Evolutionary conservation across 2,888 invertebrate species (phyloP).

Genomic region (Xylota sylvarum): DNA sequence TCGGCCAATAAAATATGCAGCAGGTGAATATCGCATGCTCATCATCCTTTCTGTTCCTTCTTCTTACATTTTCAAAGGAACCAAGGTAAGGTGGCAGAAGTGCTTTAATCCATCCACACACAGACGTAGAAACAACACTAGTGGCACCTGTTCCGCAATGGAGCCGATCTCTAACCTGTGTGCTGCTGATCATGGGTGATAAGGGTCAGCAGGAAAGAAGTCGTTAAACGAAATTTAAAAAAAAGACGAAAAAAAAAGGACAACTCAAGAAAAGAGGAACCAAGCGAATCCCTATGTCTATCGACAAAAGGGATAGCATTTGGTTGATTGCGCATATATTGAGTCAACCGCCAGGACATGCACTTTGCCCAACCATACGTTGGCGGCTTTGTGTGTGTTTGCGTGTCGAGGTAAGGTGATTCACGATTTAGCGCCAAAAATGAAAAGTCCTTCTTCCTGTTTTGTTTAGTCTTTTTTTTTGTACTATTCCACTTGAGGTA

Average conservation of each 20-base stretch:
- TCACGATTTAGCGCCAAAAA: slow-evolving; percentile 77
- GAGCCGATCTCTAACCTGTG: slow-evolving; percentile 60
- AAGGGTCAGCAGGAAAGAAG: slow-evolving; percentile 77
- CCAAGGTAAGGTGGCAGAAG: slow-evolving; percentile 64
- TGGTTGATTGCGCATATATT: slow-evolving; percentile 77
- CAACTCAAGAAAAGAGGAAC: slow-evolving; percentile 39
- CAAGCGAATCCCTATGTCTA: slow-evolving; percentile 39
- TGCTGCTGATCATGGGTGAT: slow-evolving; percentile 60
- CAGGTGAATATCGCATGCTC: slow-evolving; percentile 74
- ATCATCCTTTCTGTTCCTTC: slow-evolving; percentile 49
- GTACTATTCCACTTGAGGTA: slow-evolving; percentile 62
- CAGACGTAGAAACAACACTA: slow-evolving; percentile 47
- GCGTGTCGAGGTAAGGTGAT: slow-evolving; percentile 59
- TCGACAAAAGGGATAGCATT: slow-evolving; percentile 73
- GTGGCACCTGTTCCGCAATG: slow-evolving; percentile 73
- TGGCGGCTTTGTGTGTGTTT: slow-evolving; percentile 3
- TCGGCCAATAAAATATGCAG: slow-evolving; percentile 51
- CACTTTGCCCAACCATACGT: slow-evolving; percentile 45
- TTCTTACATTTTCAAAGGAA: slow-evolving; percentile 10
- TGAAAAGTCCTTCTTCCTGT: slow-evolving; percentile 74
- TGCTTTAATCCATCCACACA: slow-evolving; percentile 64
- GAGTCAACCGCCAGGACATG: slow-evolving; percentile 74
- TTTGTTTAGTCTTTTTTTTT: slow-evolving; percentile 50
- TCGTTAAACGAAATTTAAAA: slow-evolving; percentile 64
- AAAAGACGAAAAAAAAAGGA: slow-evolving; percentile 30